phyloP scores from a whole-genome alignment of 2,797 vertebrate species.

The Acomys russatus region DNA sequence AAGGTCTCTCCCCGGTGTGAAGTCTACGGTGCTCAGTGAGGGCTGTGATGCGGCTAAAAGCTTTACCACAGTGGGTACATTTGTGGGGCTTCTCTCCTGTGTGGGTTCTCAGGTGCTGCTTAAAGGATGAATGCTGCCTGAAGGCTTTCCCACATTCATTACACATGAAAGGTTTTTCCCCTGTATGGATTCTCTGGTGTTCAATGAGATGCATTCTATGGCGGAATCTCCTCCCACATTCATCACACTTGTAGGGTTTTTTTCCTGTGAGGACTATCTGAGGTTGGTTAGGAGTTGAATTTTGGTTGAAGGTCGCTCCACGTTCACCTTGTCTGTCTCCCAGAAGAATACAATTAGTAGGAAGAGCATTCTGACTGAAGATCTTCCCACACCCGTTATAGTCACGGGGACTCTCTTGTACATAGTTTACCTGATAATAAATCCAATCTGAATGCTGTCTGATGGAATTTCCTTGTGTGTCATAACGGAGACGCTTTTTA shows the following conservation, averaged over 20 bases:
- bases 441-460: slow-evolving; percentile 51
- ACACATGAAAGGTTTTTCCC: slow-evolving; percentile 79
- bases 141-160: slow-evolving; percentile 79
- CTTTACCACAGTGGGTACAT: background rate
- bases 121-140: slow-evolving; percentile 76
- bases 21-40: too few species aligned
- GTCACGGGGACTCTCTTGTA: slow-evolving; percentile 65
- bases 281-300: slow-evolving; percentile 57
- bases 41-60: too few species aligned
- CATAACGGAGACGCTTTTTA: slow-evolving; percentile 59
- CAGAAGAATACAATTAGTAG: slow-evolving; percentile 43
- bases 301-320: slow-evolving; percentile 57
- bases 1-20: too few species aligned
- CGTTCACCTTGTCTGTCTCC: slow-evolving; percentile 51
- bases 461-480: slow-evolving; percentile 53
- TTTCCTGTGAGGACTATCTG: slow-evolving; percentile 73
- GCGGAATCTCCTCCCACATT: slow-evolving; percentile 80
- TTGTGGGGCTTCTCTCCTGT: slow-evolving; percentile 80
- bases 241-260: slow-evolving; percentile 77
- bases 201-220: slow-evolving; percentile 81
- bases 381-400: slow-evolving; percentile 67
- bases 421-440: slow-evolving; percentile 42
- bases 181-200: slow-evolving; percentile 81
- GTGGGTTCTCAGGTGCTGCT: slow-evolving; percentile 80
- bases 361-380: slow-evolving; percentile 65